These are phyloP conservation scores for Thumatha senex DNA, from an alignment of 2,888 invertebrate species.

Conservation along the genomic window DNA sequence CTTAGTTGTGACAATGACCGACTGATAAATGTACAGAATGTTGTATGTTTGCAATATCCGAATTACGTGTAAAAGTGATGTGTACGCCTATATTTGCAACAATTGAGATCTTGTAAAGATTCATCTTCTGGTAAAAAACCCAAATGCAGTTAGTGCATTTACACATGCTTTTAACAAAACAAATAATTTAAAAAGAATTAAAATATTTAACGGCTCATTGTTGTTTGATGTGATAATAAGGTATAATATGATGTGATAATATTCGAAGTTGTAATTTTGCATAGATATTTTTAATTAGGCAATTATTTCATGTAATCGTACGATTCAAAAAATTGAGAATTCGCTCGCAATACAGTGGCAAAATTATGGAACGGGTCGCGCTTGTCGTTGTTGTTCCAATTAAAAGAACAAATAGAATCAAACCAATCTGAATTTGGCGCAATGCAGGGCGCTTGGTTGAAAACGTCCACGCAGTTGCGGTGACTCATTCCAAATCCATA, in stretches of 20 bases:
- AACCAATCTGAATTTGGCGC: slow-evolving; percentile 74
- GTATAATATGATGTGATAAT: too few species aligned
- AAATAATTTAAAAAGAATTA: slow-evolving; percentile 29
- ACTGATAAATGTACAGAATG: slow-evolving; percentile 28
- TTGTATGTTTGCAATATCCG: slow-evolving; percentile 26
- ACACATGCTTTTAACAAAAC: slow-evolving; percentile 22
- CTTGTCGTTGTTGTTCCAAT: slow-evolving; percentile 56
- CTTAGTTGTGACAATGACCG: slow-evolving; percentile 39
- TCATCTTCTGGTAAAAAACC: slow-evolving; percentile 66
- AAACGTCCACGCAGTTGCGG: slow-evolving; percentile 64
- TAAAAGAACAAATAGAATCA: slow-evolving; percentile 68
- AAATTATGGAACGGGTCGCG: slow-evolving; percentile 33
- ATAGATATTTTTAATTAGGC: slow-evolving; percentile 30
- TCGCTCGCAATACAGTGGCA: slow-evolving; percentile 4
- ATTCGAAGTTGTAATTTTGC: slow-evolving; percentile 12
- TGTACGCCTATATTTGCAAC: slow-evolving; percentile 71
- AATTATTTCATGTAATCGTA: slow-evolving; percentile 17
- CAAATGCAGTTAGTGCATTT: slow-evolving; percentile 30
- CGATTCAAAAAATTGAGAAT: too few species aligned
- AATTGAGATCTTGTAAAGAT: slow-evolving; percentile 70
- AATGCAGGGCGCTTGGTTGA: slow-evolving; percentile 73
- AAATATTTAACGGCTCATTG: slow-evolving; percentile 8
- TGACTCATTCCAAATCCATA: slow-evolving; percentile 67
- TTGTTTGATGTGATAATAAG: slow-evolving; percentile 23
- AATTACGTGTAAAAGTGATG: slow-evolving; percentile 70